Base-by-base conservation (phyloP, 2,113 vertebrate genomes). In the Felis catus region DNA sequence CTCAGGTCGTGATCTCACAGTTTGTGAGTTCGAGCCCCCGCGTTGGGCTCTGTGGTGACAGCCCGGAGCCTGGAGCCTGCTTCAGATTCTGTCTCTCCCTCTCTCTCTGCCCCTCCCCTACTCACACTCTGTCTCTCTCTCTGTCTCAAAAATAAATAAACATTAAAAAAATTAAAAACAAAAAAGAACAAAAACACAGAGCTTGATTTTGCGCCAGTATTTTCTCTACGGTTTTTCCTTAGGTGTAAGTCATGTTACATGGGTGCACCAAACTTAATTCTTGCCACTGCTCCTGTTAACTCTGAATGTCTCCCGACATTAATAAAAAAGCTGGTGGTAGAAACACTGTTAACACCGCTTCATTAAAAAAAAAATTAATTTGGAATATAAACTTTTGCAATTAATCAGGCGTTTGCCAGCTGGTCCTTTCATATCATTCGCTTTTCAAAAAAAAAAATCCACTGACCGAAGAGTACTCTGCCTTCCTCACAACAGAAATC, bases 161-260 rank as follows among this genome's bases (percentile, higher is more conserved):
- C 53, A 18, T 15, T 7, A 58, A 21, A 21, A 58, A 58, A 58
- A 58, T 19, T 21, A 58, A 7, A 58, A 58, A 58, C 19, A 58
- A 58, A 21, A 58, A 58, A 58, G 15, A 93, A 81, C 87, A n/a
- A 78, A 13, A 86, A 96, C 88, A 76, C 81, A 15, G 94, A 88
- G 81, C 66, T 97, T 98, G 98, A 98, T 97, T 98, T 98, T 76
- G 93, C 61, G 94, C 36, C 96, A 79, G 92, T 66, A 95, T 81
- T 98, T 98, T 97, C 85, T 88, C 85, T 92, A 66, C 36, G 95
- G 89, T 96, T 98, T 98, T 98, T 90, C 89, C 98, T 98, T 74
- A 95, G 89, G 96, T 90, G 48, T 93, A 45, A 96, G 93, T 96
- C 97, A 97, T 51, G 95, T 97, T 89, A 79, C 85, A 94, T 65